phyloP scores from a whole-genome alignment of 2,797 vertebrate species.

The Tauraco hartlaubi region DNA sequence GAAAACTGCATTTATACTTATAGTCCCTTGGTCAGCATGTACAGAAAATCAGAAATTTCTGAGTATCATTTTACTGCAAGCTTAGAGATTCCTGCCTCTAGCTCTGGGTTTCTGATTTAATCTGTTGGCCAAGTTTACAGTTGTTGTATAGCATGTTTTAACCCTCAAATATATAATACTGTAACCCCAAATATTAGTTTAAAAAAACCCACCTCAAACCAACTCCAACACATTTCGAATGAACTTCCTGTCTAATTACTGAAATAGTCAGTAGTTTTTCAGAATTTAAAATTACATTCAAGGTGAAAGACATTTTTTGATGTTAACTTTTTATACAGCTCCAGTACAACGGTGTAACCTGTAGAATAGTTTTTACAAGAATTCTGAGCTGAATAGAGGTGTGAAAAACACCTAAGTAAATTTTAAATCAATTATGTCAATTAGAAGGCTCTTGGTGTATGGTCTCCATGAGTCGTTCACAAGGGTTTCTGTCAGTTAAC shows the following conservation, averaged over 20 bases:
- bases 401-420: neutral
- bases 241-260: neutral
- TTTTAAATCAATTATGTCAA: neutral
- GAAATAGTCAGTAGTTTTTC: neutral
- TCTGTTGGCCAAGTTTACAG: neutral
- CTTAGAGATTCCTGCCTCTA: neutral
- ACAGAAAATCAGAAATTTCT: neutral
- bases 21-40: neutral
- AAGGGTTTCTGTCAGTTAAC: neutral
- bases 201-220: neutral
- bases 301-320: neutral
- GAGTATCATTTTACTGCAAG: neutral
- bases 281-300: neutral
- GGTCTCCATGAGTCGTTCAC: neutral
- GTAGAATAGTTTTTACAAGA: neutral
- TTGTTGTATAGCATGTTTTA: neutral
- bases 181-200: neutral
- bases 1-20: neutral
- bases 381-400: neutral
- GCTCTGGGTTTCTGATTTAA: neutral
- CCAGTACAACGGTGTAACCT: neutral
- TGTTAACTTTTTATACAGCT: neutral
- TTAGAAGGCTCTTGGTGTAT: neutral
- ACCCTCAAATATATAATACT: neutral
- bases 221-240: neutral